Evolutionary conservation across 2,113 vertebrate genomes (phyloP).

Genomic region (Phaethornis superciliosus): DNA sequence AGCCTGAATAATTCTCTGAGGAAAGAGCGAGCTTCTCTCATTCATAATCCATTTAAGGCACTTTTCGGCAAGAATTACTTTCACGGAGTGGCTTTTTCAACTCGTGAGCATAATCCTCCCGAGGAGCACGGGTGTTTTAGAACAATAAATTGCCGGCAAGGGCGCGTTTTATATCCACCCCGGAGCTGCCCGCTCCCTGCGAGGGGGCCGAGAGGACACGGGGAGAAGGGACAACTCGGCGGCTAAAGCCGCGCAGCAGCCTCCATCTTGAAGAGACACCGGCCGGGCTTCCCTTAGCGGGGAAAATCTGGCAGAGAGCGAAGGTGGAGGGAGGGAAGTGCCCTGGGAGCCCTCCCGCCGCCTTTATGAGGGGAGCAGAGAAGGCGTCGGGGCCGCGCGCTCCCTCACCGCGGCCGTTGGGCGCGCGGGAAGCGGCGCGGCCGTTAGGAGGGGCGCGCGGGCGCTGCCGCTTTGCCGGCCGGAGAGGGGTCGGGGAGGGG

Average conservation of each 20-base stretch:
- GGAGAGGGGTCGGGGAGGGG: too few relatives aligned
- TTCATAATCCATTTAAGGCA: fast-evolving
- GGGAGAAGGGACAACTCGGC: not conserved
- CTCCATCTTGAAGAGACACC: not conserved
- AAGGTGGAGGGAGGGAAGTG: too few relatives aligned
- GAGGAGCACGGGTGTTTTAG: too few relatives aligned
- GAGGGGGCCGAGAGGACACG: too few relatives aligned
- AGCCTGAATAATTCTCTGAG: not conserved
- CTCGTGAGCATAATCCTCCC: too few relatives aligned
- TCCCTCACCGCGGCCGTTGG: too few relatives aligned
- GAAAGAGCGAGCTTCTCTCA: too few relatives aligned
- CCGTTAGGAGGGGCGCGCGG: not conserved
- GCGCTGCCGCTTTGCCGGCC: not conserved
- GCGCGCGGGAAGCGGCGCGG: not conserved
- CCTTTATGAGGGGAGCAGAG: not conserved
- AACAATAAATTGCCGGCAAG: too few relatives aligned
- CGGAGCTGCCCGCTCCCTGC: not conserved
- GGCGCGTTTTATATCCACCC: too few relatives aligned
- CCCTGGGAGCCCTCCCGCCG: too few relatives aligned
- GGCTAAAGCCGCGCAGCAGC: not conserved
- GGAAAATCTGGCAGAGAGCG: not conserved
- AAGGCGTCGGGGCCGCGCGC: not conserved
- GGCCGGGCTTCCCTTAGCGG: not conserved
- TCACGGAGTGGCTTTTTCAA: too few relatives aligned
- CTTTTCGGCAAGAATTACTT: not conserved